A percentile compares a stretch with the other conserved stretches of the same genome.
phyloP scores from a whole-genome alignment of 64 coral and sea anemone species.

The Cladopsammia gracilis region DNA sequence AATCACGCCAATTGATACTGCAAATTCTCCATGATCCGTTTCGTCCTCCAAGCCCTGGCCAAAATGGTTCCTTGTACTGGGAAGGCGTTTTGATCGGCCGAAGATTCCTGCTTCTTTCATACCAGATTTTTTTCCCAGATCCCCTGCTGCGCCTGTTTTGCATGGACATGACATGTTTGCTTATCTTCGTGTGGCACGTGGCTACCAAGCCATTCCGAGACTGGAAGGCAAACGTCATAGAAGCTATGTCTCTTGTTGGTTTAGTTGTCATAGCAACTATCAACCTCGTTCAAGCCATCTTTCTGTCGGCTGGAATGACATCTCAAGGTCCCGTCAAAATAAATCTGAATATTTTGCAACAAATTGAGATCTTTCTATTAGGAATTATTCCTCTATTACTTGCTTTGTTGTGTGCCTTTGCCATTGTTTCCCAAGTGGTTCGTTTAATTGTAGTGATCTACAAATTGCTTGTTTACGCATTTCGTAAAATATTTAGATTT shows the following conservation, averaged over 20 bases:
- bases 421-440: conserved; percentile 60
- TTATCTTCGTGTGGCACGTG: conserved; percentile 53
- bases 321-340: conserved; percentile 34
- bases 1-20: conserved; percentile 22
- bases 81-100: conserved; percentile 86
- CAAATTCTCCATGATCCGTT: conserved; percentile 76
- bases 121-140: conserved; percentile 69
- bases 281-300: conserved; percentile 41
- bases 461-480: not conserved
- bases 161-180: conserved; percentile 45
- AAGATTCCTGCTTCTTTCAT: conserved; percentile 71
- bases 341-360: conserved; percentile 4
- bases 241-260: conserved; percentile 42
- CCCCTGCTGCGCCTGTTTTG: conserved; percentile 74
- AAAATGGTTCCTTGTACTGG: conserved; percentile 75
- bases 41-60: conserved; percentile 28
- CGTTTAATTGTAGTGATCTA: conserved; percentile 18
- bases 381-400: conserved; percentile 37
- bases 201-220: conserved; percentile 55
- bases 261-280: conserved; percentile 70
- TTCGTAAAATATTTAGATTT: not conserved
- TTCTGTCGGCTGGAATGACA: conserved; percentile 54
- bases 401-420: conserved; percentile 1
- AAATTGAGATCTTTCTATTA: conserved; percentile 57
- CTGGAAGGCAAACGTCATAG: conserved; percentile 63